Base-by-base conservation (phyloP, 23 tunicate species). In the Halocynthia aurantium region DNA sequence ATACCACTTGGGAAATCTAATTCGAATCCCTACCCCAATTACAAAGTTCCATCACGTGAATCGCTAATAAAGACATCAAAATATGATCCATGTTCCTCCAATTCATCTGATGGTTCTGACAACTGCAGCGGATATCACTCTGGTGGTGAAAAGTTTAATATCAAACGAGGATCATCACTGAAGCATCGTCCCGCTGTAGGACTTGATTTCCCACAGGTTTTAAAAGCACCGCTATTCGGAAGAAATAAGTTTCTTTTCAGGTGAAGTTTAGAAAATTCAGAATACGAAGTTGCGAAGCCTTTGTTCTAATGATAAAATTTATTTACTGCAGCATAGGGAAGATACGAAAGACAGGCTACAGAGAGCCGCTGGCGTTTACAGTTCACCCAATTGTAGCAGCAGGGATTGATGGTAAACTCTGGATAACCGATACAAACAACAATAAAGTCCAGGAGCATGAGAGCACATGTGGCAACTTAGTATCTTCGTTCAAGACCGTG, bases 291-390 rank as follows among this genome's bases (percentile, higher is more conserved):
- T 58, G 63, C 63, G 4, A 58, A 58, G 15, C 63, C 63, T 13
- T 13, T 13, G 4, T 58, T n/a, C 63, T n/a, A 1, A 13, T n/a
- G 63, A 15, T 58, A n/a, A 58, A 15, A 15, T 13, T 13, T 58
- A 58, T 58, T 13, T 58, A 58, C 63, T 15, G 63, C 81, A 86
- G 91, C 77, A 75, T 86, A 58, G 91, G 91, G 31, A 86, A 76
- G 70, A 52, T 67, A 50, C 65, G 57, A 66, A 81, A 86, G 52
- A 21, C 85, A 31, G 85, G 85, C 13, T 22, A 64, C 21, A 61
- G 53, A 8, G 76, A 73, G 10, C 50, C 74, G 52, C 69, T 65
- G 62, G 76, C 44, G 8, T 86, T 86, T 67, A 10, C 50, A 8
- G 55, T 6, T n/a, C 81, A 75, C 13, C 91, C 91, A 18, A 85